Percentiles rank a stretch among this genome's conserved stretches.
Evolutionary conservation across 2,888 invertebrate genomes (phyloP).

Genomic region (Bugulina stolonifera): DNA sequence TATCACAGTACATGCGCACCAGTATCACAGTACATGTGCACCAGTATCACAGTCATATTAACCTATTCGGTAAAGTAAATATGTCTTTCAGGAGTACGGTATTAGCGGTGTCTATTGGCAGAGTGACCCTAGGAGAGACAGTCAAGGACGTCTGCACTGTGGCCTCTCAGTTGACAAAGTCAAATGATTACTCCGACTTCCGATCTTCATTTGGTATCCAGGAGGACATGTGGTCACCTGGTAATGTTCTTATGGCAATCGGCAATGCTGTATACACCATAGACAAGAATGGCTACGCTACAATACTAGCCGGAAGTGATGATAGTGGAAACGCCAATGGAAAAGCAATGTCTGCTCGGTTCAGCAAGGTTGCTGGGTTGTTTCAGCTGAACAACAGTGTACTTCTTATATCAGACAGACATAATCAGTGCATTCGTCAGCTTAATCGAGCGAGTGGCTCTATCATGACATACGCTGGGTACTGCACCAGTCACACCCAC

Average conservation of each 20-base stretch:
- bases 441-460: not conserved
- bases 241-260: not conserved
- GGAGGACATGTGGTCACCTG: not conserved
- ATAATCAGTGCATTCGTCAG: not conserved
- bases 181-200: not conserved
- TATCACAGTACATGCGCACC: too few species aligned
- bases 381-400: not conserved
- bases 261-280: not conserved
- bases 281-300: not conserved
- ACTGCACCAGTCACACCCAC: not conserved
- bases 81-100: not conserved
- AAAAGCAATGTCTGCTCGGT: not conserved
- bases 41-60: too few species aligned
- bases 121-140: not conserved
- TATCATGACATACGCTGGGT: not conserved
- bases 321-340: not conserved
- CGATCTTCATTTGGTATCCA: not conserved
- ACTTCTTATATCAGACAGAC: not conserved
- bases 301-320: not conserved
- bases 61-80: too few species aligned
- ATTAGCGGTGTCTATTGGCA: not conserved
- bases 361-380: not conserved
- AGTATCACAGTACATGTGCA: too few species aligned
- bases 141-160: not conserved
- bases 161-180: not conserved